Evolutionary conservation across 2,797 vertebrate genomes (phyloP).

Genomic region (Merluccius polli): DNA sequence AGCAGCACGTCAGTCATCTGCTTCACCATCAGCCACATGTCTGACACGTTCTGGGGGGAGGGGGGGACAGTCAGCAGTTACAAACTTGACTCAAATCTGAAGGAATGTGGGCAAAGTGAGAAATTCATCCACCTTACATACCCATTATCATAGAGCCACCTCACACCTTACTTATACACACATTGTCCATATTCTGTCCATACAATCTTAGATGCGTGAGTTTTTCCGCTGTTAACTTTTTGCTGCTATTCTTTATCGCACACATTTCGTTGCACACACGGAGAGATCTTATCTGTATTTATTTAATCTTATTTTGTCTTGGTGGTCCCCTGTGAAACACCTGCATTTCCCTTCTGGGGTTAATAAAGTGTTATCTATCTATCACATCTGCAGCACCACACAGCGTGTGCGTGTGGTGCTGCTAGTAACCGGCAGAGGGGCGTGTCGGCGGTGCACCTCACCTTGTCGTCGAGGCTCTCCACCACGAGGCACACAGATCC

Average conservation of each 20-base stretch:
- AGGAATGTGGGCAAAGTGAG: too few relatives aligned
- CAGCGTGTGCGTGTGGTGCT: too few relatives aligned
- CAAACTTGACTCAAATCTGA: too few relatives aligned
- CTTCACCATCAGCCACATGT: slow-evolving; percentile 98
- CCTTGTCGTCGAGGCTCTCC: slow-evolving; percentile 91
- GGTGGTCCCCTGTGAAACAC: background rate
- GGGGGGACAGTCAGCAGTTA: background rate
- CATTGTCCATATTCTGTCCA: too few relatives aligned
- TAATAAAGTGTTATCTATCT: background rate
- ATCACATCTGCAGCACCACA: background rate
- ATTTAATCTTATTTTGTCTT: background rate
- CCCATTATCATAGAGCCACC: too few relatives aligned
- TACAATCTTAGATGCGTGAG: too few relatives aligned
- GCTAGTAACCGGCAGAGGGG: background rate
- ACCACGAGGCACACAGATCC: slow-evolving; percentile 86
- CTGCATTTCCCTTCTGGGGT: background rate
- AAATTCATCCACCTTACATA: too few relatives aligned
- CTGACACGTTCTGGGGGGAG: slow-evolving; percentile 82
- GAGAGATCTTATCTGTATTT: too few relatives aligned
- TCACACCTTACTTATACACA: too few relatives aligned
- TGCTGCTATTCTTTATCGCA: background rate
- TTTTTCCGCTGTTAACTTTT: too few relatives aligned
- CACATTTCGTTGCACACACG: too few relatives aligned
- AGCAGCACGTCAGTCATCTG: slow-evolving; percentile 92
- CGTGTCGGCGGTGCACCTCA: slow-evolving; percentile 45